Conservation (phyloP, 2,113 vertebrate genomes). For the Archilochus colubris region DNA sequence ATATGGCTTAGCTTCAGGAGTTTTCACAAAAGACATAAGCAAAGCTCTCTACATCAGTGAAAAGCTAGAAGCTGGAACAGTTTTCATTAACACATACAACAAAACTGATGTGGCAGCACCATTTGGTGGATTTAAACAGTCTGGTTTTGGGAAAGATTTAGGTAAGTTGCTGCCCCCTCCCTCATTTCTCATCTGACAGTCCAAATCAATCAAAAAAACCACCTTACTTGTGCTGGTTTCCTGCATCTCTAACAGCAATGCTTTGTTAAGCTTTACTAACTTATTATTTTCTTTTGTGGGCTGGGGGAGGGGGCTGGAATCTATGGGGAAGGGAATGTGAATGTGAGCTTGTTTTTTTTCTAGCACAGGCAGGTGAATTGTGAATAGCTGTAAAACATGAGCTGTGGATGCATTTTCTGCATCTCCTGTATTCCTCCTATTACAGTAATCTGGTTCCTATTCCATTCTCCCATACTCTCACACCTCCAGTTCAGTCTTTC, state of each 20-base stretch:
- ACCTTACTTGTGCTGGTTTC: too few species aligned
- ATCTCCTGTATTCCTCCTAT: not conserved
- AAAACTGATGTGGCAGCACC: conserved; percentile 96
- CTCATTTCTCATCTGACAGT: not conserved
- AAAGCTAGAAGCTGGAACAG: conserved; percentile 92
- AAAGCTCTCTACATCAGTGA: conserved; percentile 97
- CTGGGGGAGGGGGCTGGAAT: too few species aligned
- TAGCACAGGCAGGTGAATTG: too few species aligned
- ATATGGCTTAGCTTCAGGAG: conserved; percentile 93
- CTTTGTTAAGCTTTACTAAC: too few species aligned
- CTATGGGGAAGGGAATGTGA: too few species aligned
- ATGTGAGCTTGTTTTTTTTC: too few species aligned
- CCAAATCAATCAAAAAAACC: not conserved
- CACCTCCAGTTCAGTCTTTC: not conserved
- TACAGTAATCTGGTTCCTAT: not conserved
- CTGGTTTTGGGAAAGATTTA: conserved; percentile 97
- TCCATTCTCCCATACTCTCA: not conserved
- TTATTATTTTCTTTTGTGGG: too few species aligned
- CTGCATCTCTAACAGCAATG: too few species aligned
- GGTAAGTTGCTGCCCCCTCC: conserved; percentile 73
- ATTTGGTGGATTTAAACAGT: conserved; percentile 96
- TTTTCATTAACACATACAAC: conserved; percentile 98
- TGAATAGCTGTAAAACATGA: not conserved
- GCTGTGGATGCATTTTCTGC: not conserved
- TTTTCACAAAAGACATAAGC: conserved; percentile 94